Evolutionary conservation across 2,797 vertebrate species (phyloP).

Genomic region (Neopelma chrysocephalum): DNA sequence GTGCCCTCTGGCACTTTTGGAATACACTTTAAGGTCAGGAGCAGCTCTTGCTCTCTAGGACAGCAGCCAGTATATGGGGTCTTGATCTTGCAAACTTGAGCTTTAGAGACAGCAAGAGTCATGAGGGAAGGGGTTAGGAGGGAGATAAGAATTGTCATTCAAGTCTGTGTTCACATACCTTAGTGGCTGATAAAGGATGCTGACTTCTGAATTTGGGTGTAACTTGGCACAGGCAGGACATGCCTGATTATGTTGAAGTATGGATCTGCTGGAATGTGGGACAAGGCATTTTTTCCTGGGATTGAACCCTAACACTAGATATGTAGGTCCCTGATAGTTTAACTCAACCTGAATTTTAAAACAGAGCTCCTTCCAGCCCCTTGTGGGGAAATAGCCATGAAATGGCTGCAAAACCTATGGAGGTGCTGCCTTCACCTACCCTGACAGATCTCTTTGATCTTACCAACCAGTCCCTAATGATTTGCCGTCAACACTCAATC

Average conservation of each 20-base stretch:
- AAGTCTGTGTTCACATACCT: not conserved
- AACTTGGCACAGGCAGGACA: not conserved
- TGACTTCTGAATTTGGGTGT: not conserved
- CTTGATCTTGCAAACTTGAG: not conserved
- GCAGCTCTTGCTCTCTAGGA: not conserved
- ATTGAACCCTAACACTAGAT: not conserved
- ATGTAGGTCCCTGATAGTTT: not conserved
- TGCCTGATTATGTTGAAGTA: not conserved
- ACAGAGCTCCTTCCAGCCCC: not conserved
- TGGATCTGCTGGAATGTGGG: not conserved
- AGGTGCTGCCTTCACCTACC: not conserved
- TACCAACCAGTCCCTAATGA: not conserved
- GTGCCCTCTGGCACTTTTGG: not conserved
- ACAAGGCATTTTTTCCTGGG: not conserved
- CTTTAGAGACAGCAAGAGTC: not conserved
- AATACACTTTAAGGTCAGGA: not conserved
- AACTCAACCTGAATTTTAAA: not conserved
- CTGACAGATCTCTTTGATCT: not conserved
- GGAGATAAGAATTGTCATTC: not conserved
- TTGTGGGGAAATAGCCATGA: not conserved
- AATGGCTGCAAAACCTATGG: not conserved
- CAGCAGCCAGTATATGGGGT: too few species aligned
- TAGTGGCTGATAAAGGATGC: not conserved
- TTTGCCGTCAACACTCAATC: not conserved
- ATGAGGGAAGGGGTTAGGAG: not conserved